Percentiles rank a stretch among this genome's conserved stretches.
These are phyloP conservation scores for Pavo muticus DNA, from an alignment of 2,113 vertebrate species.

Conservation along the genomic window DNA sequence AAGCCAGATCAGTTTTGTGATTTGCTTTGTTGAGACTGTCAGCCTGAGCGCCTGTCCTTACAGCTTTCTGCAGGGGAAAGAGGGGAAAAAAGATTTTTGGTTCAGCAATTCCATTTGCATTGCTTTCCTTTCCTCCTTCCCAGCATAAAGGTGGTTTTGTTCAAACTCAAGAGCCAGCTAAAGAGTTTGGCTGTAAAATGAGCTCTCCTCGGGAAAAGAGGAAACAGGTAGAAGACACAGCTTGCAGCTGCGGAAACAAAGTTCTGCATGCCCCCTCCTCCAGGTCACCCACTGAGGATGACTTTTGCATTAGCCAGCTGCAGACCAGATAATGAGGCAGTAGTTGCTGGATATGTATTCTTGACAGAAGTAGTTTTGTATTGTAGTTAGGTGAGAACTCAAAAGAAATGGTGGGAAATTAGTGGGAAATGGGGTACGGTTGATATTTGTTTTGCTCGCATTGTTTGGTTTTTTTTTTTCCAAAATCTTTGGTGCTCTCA, in stretches of 20 bases:
- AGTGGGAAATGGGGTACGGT: neutral
- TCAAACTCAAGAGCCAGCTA: constrained; percentile 39
- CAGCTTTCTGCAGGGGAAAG: constrained; percentile 20
- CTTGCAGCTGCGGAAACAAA: neutral
- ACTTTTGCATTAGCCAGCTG: neutral
- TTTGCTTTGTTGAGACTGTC: constrained; percentile 52
- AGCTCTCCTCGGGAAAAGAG: neutral
- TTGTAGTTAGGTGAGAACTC: neutral
- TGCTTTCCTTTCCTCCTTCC: constrained; percentile 7
- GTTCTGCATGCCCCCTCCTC: neutral
- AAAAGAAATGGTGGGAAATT: neutral
- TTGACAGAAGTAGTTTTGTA: neutral
- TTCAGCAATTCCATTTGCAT: constrained; percentile 24
- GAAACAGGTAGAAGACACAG: neutral
- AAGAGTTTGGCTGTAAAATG: constrained; percentile 43
- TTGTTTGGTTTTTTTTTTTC: neutral
- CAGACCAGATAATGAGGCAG: neutral
- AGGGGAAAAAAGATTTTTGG: constrained; percentile 25
- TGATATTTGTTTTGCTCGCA: neutral
- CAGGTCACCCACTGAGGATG: neutral
- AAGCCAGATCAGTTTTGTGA: constrained; percentile 28
- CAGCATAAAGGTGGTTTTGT: constrained; percentile 63
- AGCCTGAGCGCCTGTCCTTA: neutral
- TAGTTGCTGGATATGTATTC: neutral
- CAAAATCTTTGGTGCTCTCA: neutral